These are phyloP conservation scores for Pelagia noctiluca DNA, from an alignment of 30 jellyfish, hydroid and myxozoan species.

Conservation along the genomic window DNA sequence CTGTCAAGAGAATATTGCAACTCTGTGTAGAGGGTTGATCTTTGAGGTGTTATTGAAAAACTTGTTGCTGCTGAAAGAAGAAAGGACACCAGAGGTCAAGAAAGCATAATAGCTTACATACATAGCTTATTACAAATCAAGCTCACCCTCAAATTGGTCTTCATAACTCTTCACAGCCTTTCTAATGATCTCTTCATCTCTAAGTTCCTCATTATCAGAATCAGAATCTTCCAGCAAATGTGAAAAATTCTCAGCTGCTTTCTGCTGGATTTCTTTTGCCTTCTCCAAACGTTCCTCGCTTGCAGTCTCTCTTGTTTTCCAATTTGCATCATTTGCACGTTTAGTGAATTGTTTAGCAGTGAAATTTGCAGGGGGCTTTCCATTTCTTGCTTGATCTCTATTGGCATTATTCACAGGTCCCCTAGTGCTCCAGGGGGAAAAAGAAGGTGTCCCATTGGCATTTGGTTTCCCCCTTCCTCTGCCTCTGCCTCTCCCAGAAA, in stretches of 20 bases:
- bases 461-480: constrained; percentile 1
- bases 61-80: no score
- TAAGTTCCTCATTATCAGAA: constrained; percentile 72
- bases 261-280: constrained; percentile 54
- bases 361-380: not conserved
- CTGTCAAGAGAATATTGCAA: no score
- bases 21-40: no score
- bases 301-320: constrained; percentile 64
- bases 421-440: constrained; percentile 1
- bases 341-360: not conserved
- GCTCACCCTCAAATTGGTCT: constrained; percentile 53
- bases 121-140: no score
- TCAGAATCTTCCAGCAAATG: constrained; percentile 60
- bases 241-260: constrained; percentile 71
- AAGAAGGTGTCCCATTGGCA: not conserved
- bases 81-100: no score
- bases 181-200: constrained; percentile 67
- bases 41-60: no score
- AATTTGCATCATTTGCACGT: constrained; percentile 12
- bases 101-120: no score
- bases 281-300: constrained; percentile 64
- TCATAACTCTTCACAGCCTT: constrained; percentile 53
- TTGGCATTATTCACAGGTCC: not conserved
- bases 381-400: not conserved
- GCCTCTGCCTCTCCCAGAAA: not conserved